Conservation (phyloP, 2,888 invertebrate genomes). For the Tupiocoris notatus region DNA sequence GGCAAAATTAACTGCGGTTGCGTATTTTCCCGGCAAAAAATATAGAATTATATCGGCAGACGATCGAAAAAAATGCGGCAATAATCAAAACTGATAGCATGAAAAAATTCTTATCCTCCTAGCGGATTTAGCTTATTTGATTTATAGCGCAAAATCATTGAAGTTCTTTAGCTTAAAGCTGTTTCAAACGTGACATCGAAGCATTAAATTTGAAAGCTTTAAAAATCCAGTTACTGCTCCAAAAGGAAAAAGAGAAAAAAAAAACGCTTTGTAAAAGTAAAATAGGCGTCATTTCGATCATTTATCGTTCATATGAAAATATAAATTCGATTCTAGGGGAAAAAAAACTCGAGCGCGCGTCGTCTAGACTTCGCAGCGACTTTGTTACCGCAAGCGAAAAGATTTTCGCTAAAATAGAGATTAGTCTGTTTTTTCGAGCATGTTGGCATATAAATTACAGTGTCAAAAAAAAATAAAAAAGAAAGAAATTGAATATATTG, state of each 20-base stretch:
- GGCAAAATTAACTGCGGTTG: too few relatives aligned
- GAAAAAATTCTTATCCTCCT: neutral
- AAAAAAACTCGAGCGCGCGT: too few relatives aligned
- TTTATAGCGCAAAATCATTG: neutral
- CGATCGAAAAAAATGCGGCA: too few relatives aligned
- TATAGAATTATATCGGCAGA: too few relatives aligned
- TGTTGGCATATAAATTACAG: neutral
- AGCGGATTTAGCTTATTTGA: neutral
- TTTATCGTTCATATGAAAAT: too few relatives aligned
- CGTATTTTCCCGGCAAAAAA: too few relatives aligned
- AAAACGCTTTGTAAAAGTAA: neutral
- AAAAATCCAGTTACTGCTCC: neutral
- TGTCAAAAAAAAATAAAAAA: neutral
- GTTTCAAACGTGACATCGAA: neutral
- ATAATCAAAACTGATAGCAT: too few relatives aligned
- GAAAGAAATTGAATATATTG: neutral
- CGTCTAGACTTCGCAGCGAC: slow-evolving; percentile 1
- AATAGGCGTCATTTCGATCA: neutral
- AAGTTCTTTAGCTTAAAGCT: neutral
- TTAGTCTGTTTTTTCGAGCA: slow-evolving; percentile 18
- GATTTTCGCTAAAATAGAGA: slow-evolving; percentile 17
- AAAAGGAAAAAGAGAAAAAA: too few relatives aligned
- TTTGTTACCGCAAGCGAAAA: slow-evolving; percentile 8
- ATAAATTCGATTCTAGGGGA: too few relatives aligned
- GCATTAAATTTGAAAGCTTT: neutral